Base-by-base conservation (phyloP, 2,797 vertebrate species). In the Valencia hispanica region DNA sequence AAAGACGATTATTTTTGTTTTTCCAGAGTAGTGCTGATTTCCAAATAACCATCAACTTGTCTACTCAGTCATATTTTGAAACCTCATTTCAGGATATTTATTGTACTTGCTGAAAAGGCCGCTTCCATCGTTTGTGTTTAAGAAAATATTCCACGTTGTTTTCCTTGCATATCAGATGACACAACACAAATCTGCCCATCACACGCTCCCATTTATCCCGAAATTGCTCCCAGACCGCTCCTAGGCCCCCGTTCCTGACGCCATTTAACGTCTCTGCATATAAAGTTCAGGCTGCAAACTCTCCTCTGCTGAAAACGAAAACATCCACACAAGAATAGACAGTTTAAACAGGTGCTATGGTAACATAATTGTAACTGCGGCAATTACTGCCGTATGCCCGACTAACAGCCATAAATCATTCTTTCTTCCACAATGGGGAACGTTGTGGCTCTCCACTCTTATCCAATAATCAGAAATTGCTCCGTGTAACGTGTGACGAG, bases 381-480 rank as follows among this genome's bases (percentile, higher is more conserved):
- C 93, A 91, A 92, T 93, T 93, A 94, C 92, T 92, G 94, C 93
- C 92, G 92, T 88, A 89, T 90, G 91, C 82, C 87, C 82, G 88
- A 91, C 92, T 88, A 92, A 84, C 90, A 80, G 87, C 88, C 91
- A 93, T 93, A 91, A 94, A 94, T 93, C 93, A 94, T 88, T 77
- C 83, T 66, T 75, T 68, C 70, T 82, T 82, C 88, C 85, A 94
- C 92, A 94, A 93, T 93, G 91, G 91, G 6, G 80, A 79, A 89
- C 90, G 91, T 91, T 94, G 91, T 94, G 85, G 89, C 51, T 80
- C 91, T 81, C 72, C 76, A 76, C 91, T 93, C 92, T 89, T 86
- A 81, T 88, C 88, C 94, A 93, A 92, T 94, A 93, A 94, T 93
- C 92, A 93, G 91, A 93, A 92, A 95, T 93, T 89, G 91, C 92